phyloP scores from a whole-genome alignment of 2,797 vertebrate species.

The Sarcoramphus papa region DNA sequence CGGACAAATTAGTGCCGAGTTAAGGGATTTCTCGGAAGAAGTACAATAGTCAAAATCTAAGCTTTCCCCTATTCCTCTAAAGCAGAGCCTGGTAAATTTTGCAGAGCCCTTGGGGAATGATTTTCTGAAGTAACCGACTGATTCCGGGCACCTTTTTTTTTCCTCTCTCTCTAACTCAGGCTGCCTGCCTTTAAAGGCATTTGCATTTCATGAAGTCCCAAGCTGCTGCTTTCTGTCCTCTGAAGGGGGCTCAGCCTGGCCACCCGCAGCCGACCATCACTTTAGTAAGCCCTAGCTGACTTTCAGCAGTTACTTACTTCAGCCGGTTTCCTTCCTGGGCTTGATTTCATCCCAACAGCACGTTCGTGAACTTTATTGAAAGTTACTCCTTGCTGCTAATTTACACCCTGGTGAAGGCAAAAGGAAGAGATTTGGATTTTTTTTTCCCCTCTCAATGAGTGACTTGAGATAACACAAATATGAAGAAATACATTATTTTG shows the following conservation, averaged over 20 bases:
- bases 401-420: slow-evolving; percentile 3
- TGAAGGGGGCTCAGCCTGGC: not conserved
- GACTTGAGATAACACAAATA: not conserved
- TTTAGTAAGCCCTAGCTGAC: not conserved
- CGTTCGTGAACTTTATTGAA: not conserved
- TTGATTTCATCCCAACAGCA: not conserved
- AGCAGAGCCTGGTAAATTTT: not conserved
- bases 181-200: not conserved
- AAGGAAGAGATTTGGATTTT: not conserved
- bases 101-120: not conserved
- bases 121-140: not conserved
- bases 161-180: rapidly evolving
- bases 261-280: rapidly evolving
- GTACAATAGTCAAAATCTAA: not conserved
- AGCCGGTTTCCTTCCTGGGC: not conserved
- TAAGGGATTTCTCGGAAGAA: not conserved
- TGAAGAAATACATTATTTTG: not conserved
- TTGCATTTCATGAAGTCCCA: not conserved
- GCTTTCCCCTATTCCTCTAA: not conserved
- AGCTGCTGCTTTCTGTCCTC: not conserved
- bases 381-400: slow-evolving; percentile 9
- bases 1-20: not conserved
- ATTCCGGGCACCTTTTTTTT: not conserved
- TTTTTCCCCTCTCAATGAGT: not conserved
- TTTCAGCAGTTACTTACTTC: not conserved